phyloP scores from a whole-genome alignment of 2,797 vertebrate genomes.

The Loris lydekkerianus region DNA sequence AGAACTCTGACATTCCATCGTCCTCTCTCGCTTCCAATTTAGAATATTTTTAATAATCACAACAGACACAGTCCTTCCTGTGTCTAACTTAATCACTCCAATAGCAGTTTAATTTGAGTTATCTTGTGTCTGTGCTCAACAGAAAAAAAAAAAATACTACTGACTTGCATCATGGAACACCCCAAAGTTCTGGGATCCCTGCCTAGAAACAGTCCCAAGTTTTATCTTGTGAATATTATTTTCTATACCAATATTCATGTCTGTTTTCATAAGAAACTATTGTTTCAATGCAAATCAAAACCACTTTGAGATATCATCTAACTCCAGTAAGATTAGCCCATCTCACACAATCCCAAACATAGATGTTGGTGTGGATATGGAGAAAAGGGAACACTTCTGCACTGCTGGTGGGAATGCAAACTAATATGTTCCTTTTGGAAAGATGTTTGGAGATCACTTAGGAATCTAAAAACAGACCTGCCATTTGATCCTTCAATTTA shows the following conservation, averaged over 20 bases:
- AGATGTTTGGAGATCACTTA: no score
- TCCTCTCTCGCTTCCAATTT: constrained; percentile 9
- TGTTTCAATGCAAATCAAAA: neutral
- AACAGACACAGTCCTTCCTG: constrained; percentile 42
- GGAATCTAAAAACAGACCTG: no score
- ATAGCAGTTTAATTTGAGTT: constrained; percentile 51
- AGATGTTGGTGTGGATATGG: no score
- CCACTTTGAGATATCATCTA: no score
- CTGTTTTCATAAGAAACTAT: constrained; percentile 52
- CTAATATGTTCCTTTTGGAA: no score
- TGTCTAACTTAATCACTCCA: constrained; percentile 44
- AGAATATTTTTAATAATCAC: constrained; percentile 55
- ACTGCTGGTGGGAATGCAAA: no score
- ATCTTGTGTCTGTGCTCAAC: neutral
- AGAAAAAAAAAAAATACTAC: constrained; percentile 41
- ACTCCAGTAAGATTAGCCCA: no score
- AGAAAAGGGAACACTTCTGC: no score
- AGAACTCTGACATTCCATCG: constrained; percentile 50
- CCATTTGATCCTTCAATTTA: no score
- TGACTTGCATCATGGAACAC: neutral
- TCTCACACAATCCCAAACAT: no score
- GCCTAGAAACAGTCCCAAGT: constrained; percentile 16
- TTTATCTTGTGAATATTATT: constrained; percentile 40
- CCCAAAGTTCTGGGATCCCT: constrained; percentile 3
- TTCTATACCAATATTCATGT: neutral